phyloP scores from a whole-genome alignment of 2,797 vertebrate genomes.

The Aeoliscus strigatus region DNA sequence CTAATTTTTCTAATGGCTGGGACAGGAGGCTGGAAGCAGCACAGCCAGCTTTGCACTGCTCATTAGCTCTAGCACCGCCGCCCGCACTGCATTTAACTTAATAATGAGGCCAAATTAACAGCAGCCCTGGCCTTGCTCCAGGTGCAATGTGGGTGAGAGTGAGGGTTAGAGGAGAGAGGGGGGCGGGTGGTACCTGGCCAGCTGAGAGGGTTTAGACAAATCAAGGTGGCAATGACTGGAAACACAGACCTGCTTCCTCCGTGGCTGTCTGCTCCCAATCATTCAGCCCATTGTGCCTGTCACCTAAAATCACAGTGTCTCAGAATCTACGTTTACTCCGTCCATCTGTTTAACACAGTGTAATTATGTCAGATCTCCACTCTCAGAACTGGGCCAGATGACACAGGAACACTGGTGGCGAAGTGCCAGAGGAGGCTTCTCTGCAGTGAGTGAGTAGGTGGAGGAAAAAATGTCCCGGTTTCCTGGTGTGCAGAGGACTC shows the following conservation, averaged over 20 bases:
- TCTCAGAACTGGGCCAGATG: background rate
- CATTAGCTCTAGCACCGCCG: slow-evolving; percentile 78
- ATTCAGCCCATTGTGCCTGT: slow-evolving; percentile 8
- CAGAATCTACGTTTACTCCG: background rate
- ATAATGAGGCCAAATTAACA: slow-evolving; percentile 80
- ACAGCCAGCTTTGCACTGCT: slow-evolving; percentile 76
- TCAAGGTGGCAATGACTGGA: slow-evolving; percentile 37
- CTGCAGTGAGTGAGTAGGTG: slow-evolving; percentile 20
- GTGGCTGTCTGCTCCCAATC: slow-evolving; percentile 12
- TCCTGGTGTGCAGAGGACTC: slow-evolving; percentile 24
- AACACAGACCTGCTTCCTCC: slow-evolving; percentile 22
- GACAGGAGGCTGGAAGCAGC: slow-evolving; percentile 73
- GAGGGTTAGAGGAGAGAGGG: slow-evolving; percentile 42
- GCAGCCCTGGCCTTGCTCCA: slow-evolving; percentile 75
- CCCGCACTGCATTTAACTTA: slow-evolving; percentile 77
- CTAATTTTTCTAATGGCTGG: slow-evolving; percentile 82
- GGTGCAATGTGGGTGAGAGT: slow-evolving; percentile 65
- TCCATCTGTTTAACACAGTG: no score
- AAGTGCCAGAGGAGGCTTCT: slow-evolving; percentile 25
- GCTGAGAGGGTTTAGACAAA: slow-evolving; percentile 41
- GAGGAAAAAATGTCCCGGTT: slow-evolving; percentile 49
- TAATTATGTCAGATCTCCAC: slow-evolving; percentile 6
- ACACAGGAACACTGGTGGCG: slow-evolving; percentile 3
- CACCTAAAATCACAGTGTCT: slow-evolving; percentile 8
- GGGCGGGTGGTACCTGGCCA: slow-evolving; percentile 59